Evolutionary conservation across 2,888 invertebrate genomes (phyloP).

Genomic region (Polydrusus cervinus): DNA sequence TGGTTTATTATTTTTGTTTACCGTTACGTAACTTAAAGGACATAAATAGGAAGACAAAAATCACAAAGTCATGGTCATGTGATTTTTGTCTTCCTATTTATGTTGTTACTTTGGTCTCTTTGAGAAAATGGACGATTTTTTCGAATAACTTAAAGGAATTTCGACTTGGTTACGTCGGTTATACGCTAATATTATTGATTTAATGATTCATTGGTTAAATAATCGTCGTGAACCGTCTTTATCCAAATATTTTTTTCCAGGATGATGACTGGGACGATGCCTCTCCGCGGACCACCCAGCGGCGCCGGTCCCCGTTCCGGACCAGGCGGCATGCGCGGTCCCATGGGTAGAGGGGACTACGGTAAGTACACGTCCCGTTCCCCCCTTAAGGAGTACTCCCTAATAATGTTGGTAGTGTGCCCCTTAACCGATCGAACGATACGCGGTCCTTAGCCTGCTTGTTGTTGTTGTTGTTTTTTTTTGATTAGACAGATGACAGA

Average conservation of each 20-base stretch:
- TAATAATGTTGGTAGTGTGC: slow-evolving; percentile 35
- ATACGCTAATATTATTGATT: no score
- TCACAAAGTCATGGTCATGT: no score
- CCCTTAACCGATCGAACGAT: slow-evolving; percentile 51
- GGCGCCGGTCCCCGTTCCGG: slow-evolving; percentile 67
- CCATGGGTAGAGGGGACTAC: slow-evolving; percentile 90
- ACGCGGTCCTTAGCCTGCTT: slow-evolving; percentile 66
- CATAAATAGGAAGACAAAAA: no score
- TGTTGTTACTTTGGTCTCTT: not conserved
- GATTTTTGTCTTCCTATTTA: no score
- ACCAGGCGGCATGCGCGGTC: slow-evolving; percentile 75
- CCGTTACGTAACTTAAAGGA: no score
- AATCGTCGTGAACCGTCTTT: not conserved
- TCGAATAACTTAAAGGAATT: no score
- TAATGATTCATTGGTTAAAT: not conserved
- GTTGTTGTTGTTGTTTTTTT: slow-evolving; percentile 63
- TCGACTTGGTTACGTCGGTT: no score
- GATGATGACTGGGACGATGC: slow-evolving; percentile 79
- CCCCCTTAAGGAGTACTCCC: slow-evolving; percentile 15
- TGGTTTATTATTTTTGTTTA: not conserved
- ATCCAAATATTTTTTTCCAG: slow-evolving; percentile 61
- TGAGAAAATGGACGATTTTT: no score
- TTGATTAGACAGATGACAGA: not conserved
- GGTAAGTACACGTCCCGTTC: slow-evolving; percentile 78
- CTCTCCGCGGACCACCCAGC: slow-evolving; percentile 75